Percentiles rank a stretch among this genome's conserved stretches.
Evolutionary conservation across 2,888 invertebrate species (phyloP).

Genomic region (Formica aserva): DNA sequence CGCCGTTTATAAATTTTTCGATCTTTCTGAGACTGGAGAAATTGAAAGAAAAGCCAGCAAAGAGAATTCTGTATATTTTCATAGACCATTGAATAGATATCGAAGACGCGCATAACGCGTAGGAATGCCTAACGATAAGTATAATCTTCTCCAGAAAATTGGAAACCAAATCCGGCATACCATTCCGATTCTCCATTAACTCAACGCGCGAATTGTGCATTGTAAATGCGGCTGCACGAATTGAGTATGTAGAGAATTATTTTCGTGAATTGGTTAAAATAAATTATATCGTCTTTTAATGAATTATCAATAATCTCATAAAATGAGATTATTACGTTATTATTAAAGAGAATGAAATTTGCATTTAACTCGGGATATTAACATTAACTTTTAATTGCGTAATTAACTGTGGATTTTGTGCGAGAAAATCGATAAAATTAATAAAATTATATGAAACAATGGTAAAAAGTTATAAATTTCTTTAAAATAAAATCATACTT

Average conservation of each 20-base stretch:
- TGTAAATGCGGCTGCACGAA: conserved; percentile 21
- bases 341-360: conserved; percentile 31
- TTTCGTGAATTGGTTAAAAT: conserved; percentile 36
- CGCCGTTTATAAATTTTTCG: conserved; percentile 21
- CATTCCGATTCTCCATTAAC: conserved; percentile 15
- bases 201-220: conserved; percentile 17
- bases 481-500: not conserved
- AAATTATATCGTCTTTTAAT: conserved; percentile 22
- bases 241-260: conserved; percentile 9
- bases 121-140: not conserved
- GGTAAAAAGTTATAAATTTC: not conserved
- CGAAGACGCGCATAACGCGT: conserved; percentile 5
- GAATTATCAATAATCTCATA: conserved; percentile 1
- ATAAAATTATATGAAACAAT: not conserved
- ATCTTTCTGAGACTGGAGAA: not conserved
- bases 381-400: conserved; percentile 22
- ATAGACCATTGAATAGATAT: not conserved
- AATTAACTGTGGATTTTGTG: not conserved
- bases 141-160: conserved; percentile 20
- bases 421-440: not conserved
- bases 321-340: conserved; percentile 26
- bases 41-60: not conserved
- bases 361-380: not conserved
- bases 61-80: not conserved
- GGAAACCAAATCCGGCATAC: conserved; percentile 24